phyloP scores from a whole-genome alignment of 1,140 invertebrate species.

The Pristionchus pacificus region DNA sequence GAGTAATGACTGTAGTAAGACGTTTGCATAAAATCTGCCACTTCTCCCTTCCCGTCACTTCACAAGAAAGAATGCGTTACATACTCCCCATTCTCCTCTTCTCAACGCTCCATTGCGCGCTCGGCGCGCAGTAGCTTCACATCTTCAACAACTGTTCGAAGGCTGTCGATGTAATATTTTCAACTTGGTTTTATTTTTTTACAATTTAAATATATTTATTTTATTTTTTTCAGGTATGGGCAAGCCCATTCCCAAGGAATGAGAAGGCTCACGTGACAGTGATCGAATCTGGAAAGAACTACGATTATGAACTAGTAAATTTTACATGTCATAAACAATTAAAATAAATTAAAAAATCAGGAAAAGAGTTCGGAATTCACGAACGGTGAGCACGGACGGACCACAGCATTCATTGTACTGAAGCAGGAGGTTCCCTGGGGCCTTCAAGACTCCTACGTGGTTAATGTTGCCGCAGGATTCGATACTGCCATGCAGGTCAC shows the following conservation, averaged over 20 bases:
- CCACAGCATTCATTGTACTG: background rate
- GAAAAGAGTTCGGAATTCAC: no score
- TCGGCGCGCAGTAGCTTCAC: background rate
- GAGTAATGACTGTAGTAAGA: no score
- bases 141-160: no score
- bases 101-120: background rate
- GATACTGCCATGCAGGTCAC: background rate
- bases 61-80: background rate
- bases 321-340: background rate
- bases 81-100: background rate
- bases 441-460: background rate
- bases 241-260: background rate
- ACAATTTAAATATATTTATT: background rate
- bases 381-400: no score
- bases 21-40: background rate
- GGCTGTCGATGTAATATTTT: background rate
- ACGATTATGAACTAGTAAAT: background rate
- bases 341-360: background rate
- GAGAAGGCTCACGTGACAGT: background rate
- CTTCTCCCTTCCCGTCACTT: background rate
- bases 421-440: background rate
- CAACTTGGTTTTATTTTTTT: background rate
- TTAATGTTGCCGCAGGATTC: background rate
- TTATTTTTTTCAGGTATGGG: background rate
- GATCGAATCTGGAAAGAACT: background rate